A percentile compares a stretch with the other conserved stretches of the same genome.
These are phyloP conservation scores for Coreius guichenoti DNA, from an alignment of 2,797 vertebrate species.

Conservation along the genomic window DNA sequence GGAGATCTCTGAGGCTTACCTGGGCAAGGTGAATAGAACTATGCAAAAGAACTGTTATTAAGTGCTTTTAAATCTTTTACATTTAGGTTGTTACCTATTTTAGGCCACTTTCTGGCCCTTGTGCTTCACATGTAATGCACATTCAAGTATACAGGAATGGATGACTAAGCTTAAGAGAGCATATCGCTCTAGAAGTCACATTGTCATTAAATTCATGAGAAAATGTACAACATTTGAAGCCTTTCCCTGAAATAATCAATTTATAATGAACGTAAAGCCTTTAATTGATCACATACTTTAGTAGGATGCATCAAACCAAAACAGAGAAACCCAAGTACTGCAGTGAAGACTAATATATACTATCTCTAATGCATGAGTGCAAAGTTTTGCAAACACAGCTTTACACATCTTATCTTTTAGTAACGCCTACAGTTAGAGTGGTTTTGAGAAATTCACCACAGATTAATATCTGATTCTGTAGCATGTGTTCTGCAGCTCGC, in stretches of 20 bases:
- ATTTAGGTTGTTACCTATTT: not conserved
- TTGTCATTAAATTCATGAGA: not conserved
- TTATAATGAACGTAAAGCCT: not conserved
- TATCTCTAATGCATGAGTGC: not conserved
- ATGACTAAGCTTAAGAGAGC: not conserved
- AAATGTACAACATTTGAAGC: not conserved
- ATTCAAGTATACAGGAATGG: not conserved
- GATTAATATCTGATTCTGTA: constrained; percentile 16
- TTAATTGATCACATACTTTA: not conserved
- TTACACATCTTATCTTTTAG: not conserved
- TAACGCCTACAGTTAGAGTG: not conserved
- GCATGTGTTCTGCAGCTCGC: not conserved
- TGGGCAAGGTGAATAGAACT: constrained; percentile 82
- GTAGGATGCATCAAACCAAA: not conserved
- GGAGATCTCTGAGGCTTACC: constrained; percentile 90
- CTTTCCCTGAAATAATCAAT: not conserved
- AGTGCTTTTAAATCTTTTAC: not conserved
- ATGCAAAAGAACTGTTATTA: not conserved
- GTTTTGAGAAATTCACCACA: not conserved
- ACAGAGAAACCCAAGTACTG: not conserved
- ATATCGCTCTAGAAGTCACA: not conserved
- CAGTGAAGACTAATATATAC: not conserved
- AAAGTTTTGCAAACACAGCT: not conserved
- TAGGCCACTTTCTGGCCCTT: not conserved
- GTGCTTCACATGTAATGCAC: not conserved